phyloP scores from a whole-genome alignment of 2,888 invertebrate species.

The Cephus sareptanus region DNA sequence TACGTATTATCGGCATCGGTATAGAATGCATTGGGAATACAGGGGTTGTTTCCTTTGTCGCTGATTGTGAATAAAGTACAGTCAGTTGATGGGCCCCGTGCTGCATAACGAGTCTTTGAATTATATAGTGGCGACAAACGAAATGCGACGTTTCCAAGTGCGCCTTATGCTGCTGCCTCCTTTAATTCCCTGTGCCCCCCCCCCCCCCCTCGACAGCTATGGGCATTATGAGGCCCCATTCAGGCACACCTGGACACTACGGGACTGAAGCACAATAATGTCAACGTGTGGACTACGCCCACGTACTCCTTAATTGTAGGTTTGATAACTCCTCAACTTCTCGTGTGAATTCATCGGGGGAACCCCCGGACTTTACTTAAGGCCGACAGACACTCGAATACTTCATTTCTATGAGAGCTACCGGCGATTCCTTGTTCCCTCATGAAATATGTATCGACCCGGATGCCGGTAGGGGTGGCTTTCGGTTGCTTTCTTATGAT shows the following conservation, averaged over 20 bases:
- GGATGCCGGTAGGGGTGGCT: background rate
- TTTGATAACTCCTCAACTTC: background rate
- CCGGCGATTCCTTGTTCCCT: background rate
- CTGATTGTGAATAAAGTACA: conserved; percentile 19
- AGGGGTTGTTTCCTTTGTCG: conserved; percentile 15
- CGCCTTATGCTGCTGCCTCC: background rate
- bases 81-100: conserved; percentile 12
- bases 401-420: background rate
- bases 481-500: background rate
- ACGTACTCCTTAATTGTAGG: conserved; percentile 15
- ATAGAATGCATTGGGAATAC: conserved; percentile 4
- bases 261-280: background rate
- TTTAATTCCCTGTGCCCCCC: background rate
- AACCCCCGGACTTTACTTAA: background rate
- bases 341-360: background rate
- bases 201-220: background rate
- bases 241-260: conserved; percentile 17
- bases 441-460: background rate
- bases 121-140: background rate
- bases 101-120: conserved; percentile 30
- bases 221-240: background rate
- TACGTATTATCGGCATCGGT: background rate
- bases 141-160: background rate
- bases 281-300: background rate
- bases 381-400: background rate